Base-by-base conservation (phyloP, 2,888 invertebrate genomes). In the Slavum lentiscoides region DNA sequence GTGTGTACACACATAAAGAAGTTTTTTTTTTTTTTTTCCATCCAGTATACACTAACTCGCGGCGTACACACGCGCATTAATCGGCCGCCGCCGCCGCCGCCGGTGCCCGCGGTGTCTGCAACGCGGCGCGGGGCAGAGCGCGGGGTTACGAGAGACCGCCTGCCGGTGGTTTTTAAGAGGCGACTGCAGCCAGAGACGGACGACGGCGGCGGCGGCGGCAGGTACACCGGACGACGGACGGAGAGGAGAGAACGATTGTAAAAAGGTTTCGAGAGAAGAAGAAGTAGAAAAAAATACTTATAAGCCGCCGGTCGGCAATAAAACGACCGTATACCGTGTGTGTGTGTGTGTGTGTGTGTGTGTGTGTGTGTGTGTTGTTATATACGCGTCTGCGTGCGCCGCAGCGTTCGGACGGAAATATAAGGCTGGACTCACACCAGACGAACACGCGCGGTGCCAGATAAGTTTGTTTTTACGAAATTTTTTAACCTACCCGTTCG, bases 131-230 rank as follows among this genome's bases (percentile, higher is more conserved):
- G 37, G 39, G 19, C 19, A 21, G 53, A 13, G 53, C 23, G 74
- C 43, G 43, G 68, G 75, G 19, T 55, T 39, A 43, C 3, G 23
- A 49, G 76, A 68, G 76, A 77, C 76, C 76, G 76, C 76, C 76
- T 69, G 76, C 76, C 76, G 76, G 69, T 69, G 69, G 68, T 61
- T 77, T 69, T 77, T 77, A 77, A 69, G 76, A 68, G 76, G 68
- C 43, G 59, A 75, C 75, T 7, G 67, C 55, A 8, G 67, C 55
- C 58, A 67, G 58, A 17, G 68, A 62, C 76, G 59, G 15, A 37
- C 43, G 17, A 21, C 76, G 15, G 43, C 43, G 43, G 7, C 43
- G 8, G 43, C 43, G 30, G 4, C 43, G 43, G 43, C 43, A 43
- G 43, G 30, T 30, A 30, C 4, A 30, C 30, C 30, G 30, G 30